Conservation (phyloP, 1,140 invertebrate genomes). For the Anastrepha obliqua region DNA sequence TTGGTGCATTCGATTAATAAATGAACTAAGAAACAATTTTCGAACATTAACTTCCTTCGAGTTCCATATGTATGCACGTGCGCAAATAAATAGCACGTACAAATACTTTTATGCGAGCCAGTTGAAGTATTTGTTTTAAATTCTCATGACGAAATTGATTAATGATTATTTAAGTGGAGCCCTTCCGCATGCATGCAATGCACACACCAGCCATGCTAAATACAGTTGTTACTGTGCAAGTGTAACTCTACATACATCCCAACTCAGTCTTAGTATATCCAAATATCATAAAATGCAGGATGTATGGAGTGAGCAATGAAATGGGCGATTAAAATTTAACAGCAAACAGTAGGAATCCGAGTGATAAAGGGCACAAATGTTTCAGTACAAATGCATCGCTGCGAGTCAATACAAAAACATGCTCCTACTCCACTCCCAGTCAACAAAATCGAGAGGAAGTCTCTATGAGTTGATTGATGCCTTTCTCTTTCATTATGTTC, state of each 20-base stretch:
- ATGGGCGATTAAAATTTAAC: neutral
- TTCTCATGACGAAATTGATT: slow-evolving; percentile 47
- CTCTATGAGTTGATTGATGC: slow-evolving; percentile 16
- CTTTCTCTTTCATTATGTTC: neutral
- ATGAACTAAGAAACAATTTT: no score
- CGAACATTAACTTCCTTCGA: no score
- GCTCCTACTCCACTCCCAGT: neutral
- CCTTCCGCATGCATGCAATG: slow-evolving; percentile 43
- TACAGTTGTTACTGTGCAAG: neutral
- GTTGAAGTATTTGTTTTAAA: slow-evolving; percentile 32
- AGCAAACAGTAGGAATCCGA: neutral
- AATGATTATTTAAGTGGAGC: slow-evolving; percentile 57
- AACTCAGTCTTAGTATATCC: no score
- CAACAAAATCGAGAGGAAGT: neutral
- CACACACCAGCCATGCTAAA: neutral
- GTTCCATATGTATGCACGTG: no score
- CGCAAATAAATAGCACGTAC: no score
- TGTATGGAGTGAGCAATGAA: neutral
- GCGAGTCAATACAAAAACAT: no score
- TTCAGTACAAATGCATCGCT: neutral
- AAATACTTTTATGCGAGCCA: no score
- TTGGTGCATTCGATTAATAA: no score
- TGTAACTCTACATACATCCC: neutral
- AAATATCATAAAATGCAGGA: no score
- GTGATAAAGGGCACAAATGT: neutral